Evolutionary conservation across 2,113 vertebrate genomes (phyloP), one percentile per base, ranked within the genome.

Genomic region (Delphinus delphis): DNA sequence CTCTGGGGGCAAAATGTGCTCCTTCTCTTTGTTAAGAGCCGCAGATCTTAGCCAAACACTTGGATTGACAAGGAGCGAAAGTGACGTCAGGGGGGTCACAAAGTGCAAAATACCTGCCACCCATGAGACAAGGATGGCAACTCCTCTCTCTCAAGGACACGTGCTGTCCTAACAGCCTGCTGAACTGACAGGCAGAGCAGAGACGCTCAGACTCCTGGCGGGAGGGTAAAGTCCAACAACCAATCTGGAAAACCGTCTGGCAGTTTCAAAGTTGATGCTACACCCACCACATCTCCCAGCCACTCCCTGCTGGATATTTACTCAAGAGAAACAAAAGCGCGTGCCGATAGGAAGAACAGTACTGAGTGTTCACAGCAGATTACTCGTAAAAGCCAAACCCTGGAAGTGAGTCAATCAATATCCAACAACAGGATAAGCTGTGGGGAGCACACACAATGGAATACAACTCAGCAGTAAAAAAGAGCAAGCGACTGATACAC

Each of bases 261-360:
- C 70, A 20, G 36, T 6, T 21, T 55, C 6, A 4, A 71, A 21
- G 62, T 33, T 3, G 55, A 73, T 25, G 18, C 20, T 0, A 76
- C 0, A 17, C 50, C 10, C 0, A 26, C 7, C 31, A 8, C 23
- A 9, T n/a, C n/a, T 55, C 36, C 38, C 25, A 0, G 80, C 18
- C 73, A 31, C 17, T 31, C 31, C 14, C 5, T 18, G 38, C 81
- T 25, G 26, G 20, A 47, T 5, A 55, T 8, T 33, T 3, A 6
- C 73, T 36, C 20, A 4, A 25, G 70, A 73, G 20, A 38, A 68
- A 67, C 0, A 1, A 36, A 25, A 47, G 53, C 8, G 1, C 0
- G 1, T 10, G 25, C 6, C 31, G 85, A 0, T 1, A 6, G 5
- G 0, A 33, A 17, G 36, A 44, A 3, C 28, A 1, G 2, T 0